Evolutionary conservation across 30 jellyfish, hydroid and myxozoan species (phyloP), one percentile per base, ranked within the genome.

Genomic region (Sanderia malayensis): DNA sequence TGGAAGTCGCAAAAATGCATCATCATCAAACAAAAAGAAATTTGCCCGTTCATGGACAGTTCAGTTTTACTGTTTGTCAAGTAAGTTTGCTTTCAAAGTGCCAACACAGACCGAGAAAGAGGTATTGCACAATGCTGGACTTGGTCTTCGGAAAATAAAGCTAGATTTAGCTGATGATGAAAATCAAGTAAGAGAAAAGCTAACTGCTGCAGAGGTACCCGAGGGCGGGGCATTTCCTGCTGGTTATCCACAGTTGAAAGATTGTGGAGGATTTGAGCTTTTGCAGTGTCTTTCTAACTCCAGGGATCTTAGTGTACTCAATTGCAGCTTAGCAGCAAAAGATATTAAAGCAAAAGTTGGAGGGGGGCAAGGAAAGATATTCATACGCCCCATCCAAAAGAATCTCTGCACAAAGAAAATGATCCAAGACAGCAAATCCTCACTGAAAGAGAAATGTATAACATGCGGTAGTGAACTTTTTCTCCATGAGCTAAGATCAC

Each of bases 241-340:
- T 49, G 85, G 85, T 4, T 74, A 22, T 61, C 87, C 69, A 19
- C 78, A 74, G 69, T 55, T 74, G 67, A 61, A 74, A 74, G 87
- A 74, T 20, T 20, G 74, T 37, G 79, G 79, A 58, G 87, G 87
- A 1, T 58, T 74, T 58, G 87, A 74, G 79, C 30, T 58, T 23
- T 8, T 74, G 69, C 66, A 47, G 87, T 74, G 79, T 68, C 28
- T 61, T 13, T 44, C 80, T 21, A 74, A 74, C 23, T 58, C 79
- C 31, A 66, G 87, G 0, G 87, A 58, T 60, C 59, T 74, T 64
- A 60, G 55, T 45, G 80, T 74, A 58, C 64, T 74, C 61, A 1
- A 32, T 2, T 59, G 87, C 46, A 45, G 46, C 52, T 9, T 59
- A 8, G 64, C 80, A 61, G 87, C 87, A 17, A 61, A 74, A 49